Evolutionary conservation across 2,888 invertebrate genomes (phyloP).

Genomic region (Calameuta pallipes): DNA sequence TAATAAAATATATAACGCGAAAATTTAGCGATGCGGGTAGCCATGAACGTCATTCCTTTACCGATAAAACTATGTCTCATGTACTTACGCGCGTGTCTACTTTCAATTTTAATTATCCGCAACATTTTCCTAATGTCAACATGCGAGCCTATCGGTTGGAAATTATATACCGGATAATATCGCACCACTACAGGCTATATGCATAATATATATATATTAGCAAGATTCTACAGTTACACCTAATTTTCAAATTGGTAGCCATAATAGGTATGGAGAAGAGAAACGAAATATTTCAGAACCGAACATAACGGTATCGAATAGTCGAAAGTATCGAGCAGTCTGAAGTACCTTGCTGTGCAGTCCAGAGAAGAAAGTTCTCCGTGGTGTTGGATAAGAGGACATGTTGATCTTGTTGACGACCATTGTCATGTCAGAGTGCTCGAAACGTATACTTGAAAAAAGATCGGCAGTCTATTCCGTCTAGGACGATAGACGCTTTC

Average conservation of each 20-base stretch:
- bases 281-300: background rate
- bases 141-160: background rate
- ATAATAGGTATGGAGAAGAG: background rate
- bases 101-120: conserved; percentile 15
- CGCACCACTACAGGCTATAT: background rate
- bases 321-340: background rate
- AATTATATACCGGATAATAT: background rate
- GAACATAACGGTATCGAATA: background rate
- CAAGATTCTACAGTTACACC: background rate
- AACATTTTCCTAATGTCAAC: background rate
- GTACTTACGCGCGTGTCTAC: background rate
- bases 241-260: conserved; percentile 2
- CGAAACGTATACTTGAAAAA: background rate
- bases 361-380: conserved; percentile 58
- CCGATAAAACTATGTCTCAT: background rate
- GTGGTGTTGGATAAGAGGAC: conserved; percentile 58
- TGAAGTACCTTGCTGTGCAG: conserved; percentile 53
- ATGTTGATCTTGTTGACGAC: conserved; percentile 64
- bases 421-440: conserved; percentile 49
- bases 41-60: conserved; percentile 23
- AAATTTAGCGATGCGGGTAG: conserved; percentile 29
- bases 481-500: background rate
- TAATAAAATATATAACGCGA: conserved; percentile 17
- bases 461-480: background rate
- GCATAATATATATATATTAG: background rate